Evolutionary conservation across 2,113 vertebrate species (phyloP), one percentile per base, ranked within the genome.

Genomic region (Eulemur rufifrons): DNA sequence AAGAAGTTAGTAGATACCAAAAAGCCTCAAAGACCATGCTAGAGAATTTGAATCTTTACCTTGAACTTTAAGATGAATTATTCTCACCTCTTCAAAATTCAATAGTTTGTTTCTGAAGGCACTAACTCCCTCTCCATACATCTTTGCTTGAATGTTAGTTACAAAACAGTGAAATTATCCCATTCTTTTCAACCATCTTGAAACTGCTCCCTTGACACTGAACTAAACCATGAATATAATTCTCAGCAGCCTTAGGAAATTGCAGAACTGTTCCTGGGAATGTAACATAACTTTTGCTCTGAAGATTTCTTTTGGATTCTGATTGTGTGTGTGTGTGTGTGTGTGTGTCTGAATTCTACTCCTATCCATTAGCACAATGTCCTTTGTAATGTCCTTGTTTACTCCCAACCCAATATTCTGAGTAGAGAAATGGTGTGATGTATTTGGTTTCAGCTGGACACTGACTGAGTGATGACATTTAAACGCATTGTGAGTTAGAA

Each of bases 401-500:
- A 95, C 84, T 95, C 64, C 59, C 91, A 93, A 89, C 9, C 32
- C 86, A 56, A 89, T 92, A 95, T 87, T 86, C 86, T 95, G 80
- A 89, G 92, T 92, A 87, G 69, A 97, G 86, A 82, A 92, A 89
- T 63, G 29, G 18, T 54, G 84, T 95, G 91, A 95, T 95, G 59
- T 54, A 95, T 97, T 95, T 89, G 63, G 20, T 85, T 71, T 81
- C 89, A 84, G 39, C 45, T 89, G 39, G 74, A 81, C 69, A 66
- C 83, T 93, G 96, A 97, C 66, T 94, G 91, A 96, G 45, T 68
- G 50, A 96, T 97, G 91, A 68, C 89, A 96, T 97, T 96, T 95
- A 86, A 83, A 52, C n/a, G 85, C 56, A 61, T 56, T 68, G 68
- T 71, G 78, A 96, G 86, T 96, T 92, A 97, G 94, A 95, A 89